A percentile compares a stretch with the other conserved stretches of the same genome.
Conservation (phyloP, 1,140 invertebrate species). For the Lordiphosa mommai region DNA sequence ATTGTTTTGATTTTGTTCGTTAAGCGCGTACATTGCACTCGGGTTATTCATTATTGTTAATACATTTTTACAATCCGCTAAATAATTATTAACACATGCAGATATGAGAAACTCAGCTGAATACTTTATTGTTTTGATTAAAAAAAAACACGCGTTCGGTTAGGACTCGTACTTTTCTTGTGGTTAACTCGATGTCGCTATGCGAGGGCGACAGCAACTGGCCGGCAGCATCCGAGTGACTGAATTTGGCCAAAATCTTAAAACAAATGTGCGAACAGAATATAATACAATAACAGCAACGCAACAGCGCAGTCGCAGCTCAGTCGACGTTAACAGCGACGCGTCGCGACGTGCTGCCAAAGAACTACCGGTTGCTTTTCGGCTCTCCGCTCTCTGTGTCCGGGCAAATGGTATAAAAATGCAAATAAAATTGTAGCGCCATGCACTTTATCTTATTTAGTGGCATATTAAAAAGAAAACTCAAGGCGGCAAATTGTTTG, state of each 20-base stretch:
- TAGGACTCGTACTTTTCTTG: constrained; percentile 10
- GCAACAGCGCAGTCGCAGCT: constrained; percentile 40
- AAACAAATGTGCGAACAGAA: constrained; percentile 20
- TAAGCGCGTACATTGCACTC: constrained; percentile 46
- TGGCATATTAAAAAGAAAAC: constrained; percentile 44
- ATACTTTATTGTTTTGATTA: not conserved
- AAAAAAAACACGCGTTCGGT: constrained; percentile 9
- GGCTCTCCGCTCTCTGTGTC: constrained; percentile 20
- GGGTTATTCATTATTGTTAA: constrained; percentile 17
- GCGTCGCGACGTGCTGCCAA: constrained; percentile 10
- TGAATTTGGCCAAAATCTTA: constrained; percentile 51
- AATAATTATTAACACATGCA: constrained; percentile 16
- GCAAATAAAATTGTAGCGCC: constrained; percentile 55
- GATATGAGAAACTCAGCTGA: too few relatives aligned
- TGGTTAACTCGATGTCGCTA: constrained; percentile 24
- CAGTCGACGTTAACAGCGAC: constrained; percentile 15
- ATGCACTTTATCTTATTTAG: constrained; percentile 72
- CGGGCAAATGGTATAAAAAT: constrained; percentile 44
- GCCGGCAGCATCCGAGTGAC: constrained; percentile 64
- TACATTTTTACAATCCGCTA: constrained; percentile 36
- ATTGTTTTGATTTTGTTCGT: constrained; percentile 56
- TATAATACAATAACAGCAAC: constrained; percentile 45
- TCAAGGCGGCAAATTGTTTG: constrained; percentile 45
- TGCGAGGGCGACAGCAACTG: constrained; percentile 49
- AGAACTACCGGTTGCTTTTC: constrained; percentile 68